Evolutionary conservation across 2,888 invertebrate species (phyloP).

Genomic region (Athetis lepigone): DNA sequence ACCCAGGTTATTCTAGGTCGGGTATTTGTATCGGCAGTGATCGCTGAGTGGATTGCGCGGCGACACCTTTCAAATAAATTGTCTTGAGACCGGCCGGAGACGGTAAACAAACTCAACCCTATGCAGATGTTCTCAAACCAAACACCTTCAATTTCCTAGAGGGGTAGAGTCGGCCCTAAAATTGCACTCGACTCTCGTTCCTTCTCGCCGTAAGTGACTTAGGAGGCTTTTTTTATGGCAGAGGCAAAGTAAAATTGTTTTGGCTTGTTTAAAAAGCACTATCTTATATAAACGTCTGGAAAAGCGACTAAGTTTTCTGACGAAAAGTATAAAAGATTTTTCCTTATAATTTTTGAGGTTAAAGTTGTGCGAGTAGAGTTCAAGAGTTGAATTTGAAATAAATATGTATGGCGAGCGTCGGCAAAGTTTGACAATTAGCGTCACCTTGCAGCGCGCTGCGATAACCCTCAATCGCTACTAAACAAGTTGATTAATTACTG

Average conservation of each 20-base stretch:
- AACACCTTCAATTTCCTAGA: constrained; percentile 82
- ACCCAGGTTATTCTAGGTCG: constrained; percentile 78
- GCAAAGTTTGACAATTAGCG: constrained; percentile 81
- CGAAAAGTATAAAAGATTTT: constrained; percentile 11
- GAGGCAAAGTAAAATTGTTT: constrained; percentile 77
- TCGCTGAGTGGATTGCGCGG: constrained; percentile 87
- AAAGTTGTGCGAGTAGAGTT: constrained; percentile 12
- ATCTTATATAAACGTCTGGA: constrained; percentile 53
- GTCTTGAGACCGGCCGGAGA: constrained; percentile 85
- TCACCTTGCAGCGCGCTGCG: constrained; percentile 66
- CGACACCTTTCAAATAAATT: constrained; percentile 90
- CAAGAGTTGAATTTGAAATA: constrained; percentile 44
- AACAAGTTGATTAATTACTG: constrained; percentile 83
- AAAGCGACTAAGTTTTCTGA: constrained; percentile 28
- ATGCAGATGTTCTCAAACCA: constrained; percentile 86
- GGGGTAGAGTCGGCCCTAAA: constrained; percentile 77
- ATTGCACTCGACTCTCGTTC: constrained; percentile 79
- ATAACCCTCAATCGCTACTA: constrained; percentile 76
- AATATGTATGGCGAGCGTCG: constrained; percentile 63
- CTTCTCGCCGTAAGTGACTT: constrained; percentile 73
- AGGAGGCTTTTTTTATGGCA: constrained; percentile 73
- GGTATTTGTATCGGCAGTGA: constrained; percentile 79
- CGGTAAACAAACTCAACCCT: constrained; percentile 87
- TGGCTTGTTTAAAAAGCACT: constrained; percentile 67
- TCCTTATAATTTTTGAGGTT: constrained; percentile 6